These are phyloP conservation scores for Omphaloscelis lunosa DNA, from an alignment of 2,888 invertebrate species.

Conservation along the genomic window DNA sequence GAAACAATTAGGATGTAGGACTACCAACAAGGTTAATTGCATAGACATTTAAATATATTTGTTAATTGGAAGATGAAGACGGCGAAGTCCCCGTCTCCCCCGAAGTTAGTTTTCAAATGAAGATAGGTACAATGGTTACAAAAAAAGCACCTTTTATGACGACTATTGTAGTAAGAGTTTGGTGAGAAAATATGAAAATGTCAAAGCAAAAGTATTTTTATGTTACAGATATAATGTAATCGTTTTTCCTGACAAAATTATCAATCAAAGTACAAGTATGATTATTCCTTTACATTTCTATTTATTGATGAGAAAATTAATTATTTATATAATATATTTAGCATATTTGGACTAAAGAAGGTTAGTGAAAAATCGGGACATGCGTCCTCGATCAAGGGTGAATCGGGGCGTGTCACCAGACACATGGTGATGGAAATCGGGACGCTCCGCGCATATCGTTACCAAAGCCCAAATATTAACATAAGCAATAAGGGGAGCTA, in stretches of 20 bases:
- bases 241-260: background rate
- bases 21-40: constrained; percentile 5
- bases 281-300: too few relatives aligned
- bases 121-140: background rate
- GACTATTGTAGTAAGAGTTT: background rate
- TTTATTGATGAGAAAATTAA: too few relatives aligned
- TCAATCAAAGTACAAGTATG: background rate
- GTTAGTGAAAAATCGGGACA: background rate
- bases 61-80: background rate
- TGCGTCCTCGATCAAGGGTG: too few relatives aligned
- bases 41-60: constrained; percentile 1
- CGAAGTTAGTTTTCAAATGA: background rate
- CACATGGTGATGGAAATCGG: too few relatives aligned
- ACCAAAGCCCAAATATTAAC: background rate
- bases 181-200: background rate
- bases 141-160: background rate
- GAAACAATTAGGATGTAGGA: background rate
- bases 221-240: background rate
- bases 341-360: background rate
- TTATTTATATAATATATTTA: too few relatives aligned
- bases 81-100: background rate
- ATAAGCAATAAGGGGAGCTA: background rate
- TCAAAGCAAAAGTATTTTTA: background rate
- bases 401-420: background rate
- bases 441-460: background rate